Conservation (phyloP, 2,888 invertebrate genomes). For the Zaprionus lineosus region DNA sequence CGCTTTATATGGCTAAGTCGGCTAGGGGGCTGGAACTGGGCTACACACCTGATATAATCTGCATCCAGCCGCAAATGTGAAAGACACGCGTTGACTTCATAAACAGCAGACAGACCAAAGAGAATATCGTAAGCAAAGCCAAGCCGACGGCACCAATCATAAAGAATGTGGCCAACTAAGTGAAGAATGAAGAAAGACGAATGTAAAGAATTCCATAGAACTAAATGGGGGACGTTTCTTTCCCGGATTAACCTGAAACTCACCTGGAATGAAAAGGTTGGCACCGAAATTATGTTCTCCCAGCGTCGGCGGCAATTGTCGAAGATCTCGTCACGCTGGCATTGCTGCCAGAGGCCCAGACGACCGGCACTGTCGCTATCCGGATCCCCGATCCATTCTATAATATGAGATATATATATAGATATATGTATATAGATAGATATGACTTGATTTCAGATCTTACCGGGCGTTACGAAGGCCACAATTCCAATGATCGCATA, state of each 20-base stretch:
- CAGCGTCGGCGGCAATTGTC: conserved; percentile 93
- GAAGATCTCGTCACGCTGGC: conserved; percentile 89
- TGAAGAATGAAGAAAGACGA: conserved; percentile 21
- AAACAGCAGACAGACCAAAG: conserved; percentile 96
- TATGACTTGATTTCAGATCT: conserved; percentile 22
- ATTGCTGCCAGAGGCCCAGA: conserved; percentile 96
- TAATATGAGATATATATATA: conserved; percentile 12
- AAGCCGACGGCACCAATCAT: conserved; percentile 93
- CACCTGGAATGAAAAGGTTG: conserved; percentile 89
- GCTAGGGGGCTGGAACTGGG: conserved; percentile 15
- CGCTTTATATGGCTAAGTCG: conserved; percentile 25
- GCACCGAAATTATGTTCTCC: conserved; percentile 91
- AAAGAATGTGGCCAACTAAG: conserved; percentile 91
- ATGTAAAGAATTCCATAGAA: background rate
- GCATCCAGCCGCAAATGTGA: conserved; percentile 97
- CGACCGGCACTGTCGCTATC: conserved; percentile 94
- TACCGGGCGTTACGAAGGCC: conserved; percentile 94
- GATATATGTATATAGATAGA: background rate
- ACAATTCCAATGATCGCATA: conserved; percentile 97
- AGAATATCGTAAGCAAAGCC: conserved; percentile 93
- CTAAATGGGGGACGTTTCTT: background rate
- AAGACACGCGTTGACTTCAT: conserved; percentile 95
- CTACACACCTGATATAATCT: conserved; percentile 94
- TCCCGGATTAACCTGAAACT: conserved; percentile 1
- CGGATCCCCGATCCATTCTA: conserved; percentile 93